A percentile compares a stretch with the other conserved stretches of the same genome.
Evolutionary conservation across 2,113 vertebrate genomes (phyloP).

Genomic region (Oriolus oriolus): DNA sequence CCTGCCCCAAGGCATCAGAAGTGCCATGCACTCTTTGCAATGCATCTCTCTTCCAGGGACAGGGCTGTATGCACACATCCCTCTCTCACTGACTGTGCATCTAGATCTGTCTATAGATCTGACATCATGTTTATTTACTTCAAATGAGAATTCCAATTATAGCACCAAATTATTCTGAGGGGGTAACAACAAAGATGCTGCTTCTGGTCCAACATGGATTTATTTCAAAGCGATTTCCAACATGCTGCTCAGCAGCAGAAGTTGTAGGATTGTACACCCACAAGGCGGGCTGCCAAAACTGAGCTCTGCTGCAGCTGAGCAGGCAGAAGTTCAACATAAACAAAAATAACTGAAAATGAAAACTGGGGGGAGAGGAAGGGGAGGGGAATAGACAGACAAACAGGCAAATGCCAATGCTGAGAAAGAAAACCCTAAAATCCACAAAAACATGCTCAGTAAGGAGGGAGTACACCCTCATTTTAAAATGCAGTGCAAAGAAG

Average conservation of each 20-base stretch:
- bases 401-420: neutral
- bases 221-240: constrained; percentile 42
- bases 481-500: neutral
- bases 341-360: constrained; percentile 58
- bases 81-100: neutral
- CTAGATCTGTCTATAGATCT: neutral
- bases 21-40: neutral
- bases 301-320: constrained; percentile 46
- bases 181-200: constrained; percentile 57
- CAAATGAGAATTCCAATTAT: constrained; percentile 34
- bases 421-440: neutral
- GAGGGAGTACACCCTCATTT: neutral
- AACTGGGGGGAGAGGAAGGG: neutral
- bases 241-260: constrained; percentile 51
- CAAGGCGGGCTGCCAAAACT: constrained; percentile 40
- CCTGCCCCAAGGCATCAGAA: neutral
- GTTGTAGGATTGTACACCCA: constrained; percentile 37
- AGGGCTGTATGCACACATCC: neutral
- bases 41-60: neutral
- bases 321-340: constrained; percentile 52
- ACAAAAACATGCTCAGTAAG: neutral
- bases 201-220: constrained; percentile 28
- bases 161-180: constrained; percentile 49
- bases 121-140: constrained; percentile 40
- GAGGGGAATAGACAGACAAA: neutral